A percentile compares a stretch with the other conserved stretches of the same genome.
Evolutionary conservation across 2,888 invertebrate species (phyloP).

Genomic region (Lithosia quadra): DNA sequence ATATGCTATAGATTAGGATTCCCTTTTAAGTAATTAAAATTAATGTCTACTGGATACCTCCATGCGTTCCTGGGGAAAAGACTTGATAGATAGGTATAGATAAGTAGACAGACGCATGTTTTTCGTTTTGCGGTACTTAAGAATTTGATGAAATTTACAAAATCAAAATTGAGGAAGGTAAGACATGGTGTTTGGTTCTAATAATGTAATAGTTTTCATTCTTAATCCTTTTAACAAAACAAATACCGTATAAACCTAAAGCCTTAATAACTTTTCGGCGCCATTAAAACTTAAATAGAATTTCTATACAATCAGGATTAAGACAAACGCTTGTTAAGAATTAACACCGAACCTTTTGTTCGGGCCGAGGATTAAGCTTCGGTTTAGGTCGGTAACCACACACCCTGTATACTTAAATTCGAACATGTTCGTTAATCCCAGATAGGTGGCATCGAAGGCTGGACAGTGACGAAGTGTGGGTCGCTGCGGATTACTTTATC

Average conservation of each 20-base stretch:
- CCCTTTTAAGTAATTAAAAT: no score
- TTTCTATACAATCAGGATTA: constrained; percentile 53
- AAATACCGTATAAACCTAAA: constrained; percentile 23
- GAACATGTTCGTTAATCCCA: constrained; percentile 80
- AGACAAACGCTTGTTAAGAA: constrained; percentile 55
- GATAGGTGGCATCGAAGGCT: constrained; percentile 71
- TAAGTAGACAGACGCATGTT: no score
- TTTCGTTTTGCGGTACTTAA: neutral
- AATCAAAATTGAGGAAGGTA: no score
- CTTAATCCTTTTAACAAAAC: neutral
- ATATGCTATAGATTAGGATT: no score
- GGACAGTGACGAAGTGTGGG: constrained; percentile 82
- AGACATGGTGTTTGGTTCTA: neutral
- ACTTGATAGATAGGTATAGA: no score
- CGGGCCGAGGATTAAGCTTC: constrained; percentile 59
- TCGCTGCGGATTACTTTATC: constrained; percentile 69
- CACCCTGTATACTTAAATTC: constrained; percentile 71
- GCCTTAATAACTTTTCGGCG: constrained; percentile 42
- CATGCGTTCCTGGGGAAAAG: no score
- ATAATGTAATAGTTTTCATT: neutral
- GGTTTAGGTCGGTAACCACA: constrained; percentile 62
- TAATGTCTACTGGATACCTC: no score
- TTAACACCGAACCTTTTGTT: constrained; percentile 56
- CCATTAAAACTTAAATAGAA: constrained; percentile 51
- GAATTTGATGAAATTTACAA: neutral